Conservation (phyloP, 2,113 vertebrate genomes). For the Hippocampus zosterae region DNA sequence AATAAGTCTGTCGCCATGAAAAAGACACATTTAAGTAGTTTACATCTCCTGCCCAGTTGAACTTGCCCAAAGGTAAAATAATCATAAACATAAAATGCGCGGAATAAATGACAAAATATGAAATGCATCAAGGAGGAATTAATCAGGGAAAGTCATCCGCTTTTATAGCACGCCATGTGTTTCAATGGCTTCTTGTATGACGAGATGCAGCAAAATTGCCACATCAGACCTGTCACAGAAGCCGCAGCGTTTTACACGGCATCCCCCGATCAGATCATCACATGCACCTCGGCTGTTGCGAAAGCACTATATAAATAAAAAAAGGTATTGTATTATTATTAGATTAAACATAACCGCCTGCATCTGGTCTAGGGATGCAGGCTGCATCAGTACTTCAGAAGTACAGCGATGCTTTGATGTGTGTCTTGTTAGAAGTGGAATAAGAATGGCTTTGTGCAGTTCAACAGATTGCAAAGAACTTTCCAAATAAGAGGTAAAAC, state of each 20-base stretch:
- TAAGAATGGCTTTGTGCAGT: background rate
- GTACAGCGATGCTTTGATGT: too few relatives aligned
- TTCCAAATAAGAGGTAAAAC: background rate
- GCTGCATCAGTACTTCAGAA: too few relatives aligned
- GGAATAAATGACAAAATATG: conserved; percentile 3
- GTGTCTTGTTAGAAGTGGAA: background rate
- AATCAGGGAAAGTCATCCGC: background rate
- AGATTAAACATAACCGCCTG: background rate
- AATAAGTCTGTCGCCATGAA: conserved; percentile 63
- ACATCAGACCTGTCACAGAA: background rate
- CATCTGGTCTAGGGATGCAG: too few relatives aligned
- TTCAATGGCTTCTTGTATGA: background rate
- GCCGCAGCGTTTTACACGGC: background rate
- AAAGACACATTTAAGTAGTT: conserved; percentile 46
- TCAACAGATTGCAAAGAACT: too few relatives aligned
- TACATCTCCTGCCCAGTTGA: conserved; percentile 9
- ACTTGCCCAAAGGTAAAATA: background rate
- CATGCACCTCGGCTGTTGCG: background rate
- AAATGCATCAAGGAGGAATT: background rate
- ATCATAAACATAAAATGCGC: background rate
- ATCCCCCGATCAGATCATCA: background rate
- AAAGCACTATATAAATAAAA: too few relatives aligned
- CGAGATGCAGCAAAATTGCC: background rate
- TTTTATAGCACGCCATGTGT: background rate
- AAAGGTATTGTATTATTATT: background rate